Evolutionary conservation across 2,113 vertebrate species (phyloP), one percentile per base, ranked within the genome.

Genomic region (Equus quagga): DNA sequence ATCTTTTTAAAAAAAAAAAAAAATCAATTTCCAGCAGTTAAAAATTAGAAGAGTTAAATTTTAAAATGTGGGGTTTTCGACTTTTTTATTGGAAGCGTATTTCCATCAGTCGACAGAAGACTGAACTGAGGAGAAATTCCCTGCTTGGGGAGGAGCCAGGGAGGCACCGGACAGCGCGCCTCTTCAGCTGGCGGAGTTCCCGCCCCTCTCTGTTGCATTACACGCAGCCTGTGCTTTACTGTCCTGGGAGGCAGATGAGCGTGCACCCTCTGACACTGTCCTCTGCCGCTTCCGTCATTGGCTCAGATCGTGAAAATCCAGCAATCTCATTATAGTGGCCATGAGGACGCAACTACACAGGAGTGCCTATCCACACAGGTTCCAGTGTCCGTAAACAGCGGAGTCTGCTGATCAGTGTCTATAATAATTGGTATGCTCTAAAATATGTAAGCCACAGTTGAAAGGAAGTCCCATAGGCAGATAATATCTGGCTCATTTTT

Each of bases 381-480:
- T 4, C 5, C 6, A 44, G 3, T 51, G 54, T n/a, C 23, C 70
- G 79, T 70, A 54, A 46, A 82, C 9, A 92, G 56, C n/a, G 24
- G 24, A 51, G 41, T 72, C 24, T 69, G 69, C 58, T 73, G 7
- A 46, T 75, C 72, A 41, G 54, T 14, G 75, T 62, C 75, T 75
- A n/a, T 82, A 75, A 75, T 56, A 33, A 67, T 5, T 60, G 70
- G 24, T 49, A 28, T 88, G 33, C 70, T 84, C 33, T 67, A 67
- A 85, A 90, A 84, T 49, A 56, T 83, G 11, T 6, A 70, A 96
- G n/a, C 65, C 33, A 56, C 9, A 15, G 3, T 84, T 75, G 85
- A 96, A 95, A 97, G 62, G 69, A 96, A 96, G 69, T 64, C n/a
- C 64, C 81, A 36, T 12, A 76, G 69, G 33, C 75, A 84, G 80